phyloP scores from a whole-genome alignment of 1,140 invertebrate species.

The Brachionus angularis region DNA sequence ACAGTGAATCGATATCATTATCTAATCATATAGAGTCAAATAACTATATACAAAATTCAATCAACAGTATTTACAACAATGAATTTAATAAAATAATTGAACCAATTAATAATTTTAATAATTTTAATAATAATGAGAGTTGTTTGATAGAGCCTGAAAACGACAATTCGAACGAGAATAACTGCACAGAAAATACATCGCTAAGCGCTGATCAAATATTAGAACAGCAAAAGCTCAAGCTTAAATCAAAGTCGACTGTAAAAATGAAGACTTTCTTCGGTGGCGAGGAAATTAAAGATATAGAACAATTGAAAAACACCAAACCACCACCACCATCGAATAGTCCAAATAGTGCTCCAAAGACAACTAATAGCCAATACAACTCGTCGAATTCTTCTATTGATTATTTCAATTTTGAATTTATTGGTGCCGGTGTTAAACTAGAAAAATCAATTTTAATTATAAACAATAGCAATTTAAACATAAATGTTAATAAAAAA shows the following conservation, averaged over 20 bases:
- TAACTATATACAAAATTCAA: neutral
- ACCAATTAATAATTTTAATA: neutral
- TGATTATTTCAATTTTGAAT: constrained; percentile 40
- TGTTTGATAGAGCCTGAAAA: too few species aligned
- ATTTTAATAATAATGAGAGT: neutral
- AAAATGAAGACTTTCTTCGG: constrained; percentile 44
- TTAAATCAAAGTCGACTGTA: constrained; percentile 40
- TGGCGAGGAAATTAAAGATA: constrained; percentile 36
- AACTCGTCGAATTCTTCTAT: neutral
- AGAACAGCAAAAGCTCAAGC: constrained; percentile 22
- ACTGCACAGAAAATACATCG: neutral
- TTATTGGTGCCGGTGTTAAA: constrained; percentile 43
- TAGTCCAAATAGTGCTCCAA: too few species aligned
- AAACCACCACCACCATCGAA: neutral
- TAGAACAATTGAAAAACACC: constrained; percentile 20
- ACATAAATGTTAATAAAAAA: neutral
- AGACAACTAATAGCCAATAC: too few species aligned
- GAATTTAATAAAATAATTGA: neutral
- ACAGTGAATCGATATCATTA: neutral
- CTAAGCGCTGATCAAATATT: constrained; percentile 9
- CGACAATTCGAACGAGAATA: neutral
- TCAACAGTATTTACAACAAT: too few species aligned
- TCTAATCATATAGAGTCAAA: constrained; percentile 2
- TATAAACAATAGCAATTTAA: neutral
- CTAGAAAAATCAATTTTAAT: constrained; percentile 41